Conservation (phyloP, 1,140 invertebrate species). For the Brachionus asplanchnoidis region DNA sequence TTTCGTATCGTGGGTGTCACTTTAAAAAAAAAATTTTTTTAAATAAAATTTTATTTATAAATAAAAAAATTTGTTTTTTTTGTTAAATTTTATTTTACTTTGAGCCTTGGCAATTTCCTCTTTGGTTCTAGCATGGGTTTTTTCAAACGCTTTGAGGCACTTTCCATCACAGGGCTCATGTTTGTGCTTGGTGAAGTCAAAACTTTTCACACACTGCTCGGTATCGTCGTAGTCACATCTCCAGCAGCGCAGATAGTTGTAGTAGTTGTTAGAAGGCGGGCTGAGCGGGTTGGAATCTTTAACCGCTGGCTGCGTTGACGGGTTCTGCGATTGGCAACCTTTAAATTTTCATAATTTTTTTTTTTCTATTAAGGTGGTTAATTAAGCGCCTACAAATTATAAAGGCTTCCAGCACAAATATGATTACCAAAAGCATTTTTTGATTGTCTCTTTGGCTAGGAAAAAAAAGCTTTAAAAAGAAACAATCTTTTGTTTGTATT, state of each 20-base stretch:
- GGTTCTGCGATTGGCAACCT: background rate
- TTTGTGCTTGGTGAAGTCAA: slow-evolving; percentile 42
- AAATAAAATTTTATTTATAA: background rate
- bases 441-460: background rate
- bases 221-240: slow-evolving; percentile 38
- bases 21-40: background rate
- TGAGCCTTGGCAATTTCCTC: slow-evolving; percentile 40
- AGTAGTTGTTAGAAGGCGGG: background rate
- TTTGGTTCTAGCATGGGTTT: slow-evolving; percentile 31
- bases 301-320: background rate
- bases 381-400: background rate
- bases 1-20: slow-evolving; percentile 36
- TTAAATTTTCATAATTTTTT: no score
- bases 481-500: background rate
- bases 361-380: background rate
- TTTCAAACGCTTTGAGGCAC: slow-evolving; percentile 38
- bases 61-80: background rate
- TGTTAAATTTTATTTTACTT: background rate
- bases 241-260: slow-evolving; percentile 37
- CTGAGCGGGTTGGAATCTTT: background rate
- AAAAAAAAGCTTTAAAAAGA: background rate
- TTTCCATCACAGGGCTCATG: slow-evolving; percentile 38
- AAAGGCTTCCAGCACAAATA: background rate
- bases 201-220: slow-evolving; percentile 41
- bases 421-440: background rate